phyloP scores from a whole-genome alignment of 2,797 vertebrate species.

The Falco novaeseelandiae region DNA sequence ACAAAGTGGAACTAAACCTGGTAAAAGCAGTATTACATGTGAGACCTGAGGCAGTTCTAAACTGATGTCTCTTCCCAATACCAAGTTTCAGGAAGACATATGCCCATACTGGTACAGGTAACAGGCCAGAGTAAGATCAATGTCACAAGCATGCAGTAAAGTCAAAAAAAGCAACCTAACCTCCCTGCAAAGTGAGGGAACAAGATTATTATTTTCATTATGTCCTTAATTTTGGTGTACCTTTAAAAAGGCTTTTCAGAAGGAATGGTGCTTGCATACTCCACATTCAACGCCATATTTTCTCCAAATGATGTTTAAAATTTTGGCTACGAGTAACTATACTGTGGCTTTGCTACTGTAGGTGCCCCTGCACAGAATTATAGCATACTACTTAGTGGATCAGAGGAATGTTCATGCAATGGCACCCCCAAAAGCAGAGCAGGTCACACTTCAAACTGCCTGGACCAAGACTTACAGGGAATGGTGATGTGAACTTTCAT shows the following conservation, averaged over 20 bases:
- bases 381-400: background rate
- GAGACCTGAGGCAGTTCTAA: background rate
- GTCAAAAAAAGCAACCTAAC: background rate
- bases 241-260: background rate
- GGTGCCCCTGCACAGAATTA: background rate
- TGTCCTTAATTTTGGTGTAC: background rate
- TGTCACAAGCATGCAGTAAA: background rate
- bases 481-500: background rate
- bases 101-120: background rate
- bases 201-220: background rate
- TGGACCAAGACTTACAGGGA: background rate
- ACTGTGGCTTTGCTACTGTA: background rate
- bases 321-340: background rate
- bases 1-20: background rate
- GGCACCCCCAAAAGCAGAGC: background rate
- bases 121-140: background rate
- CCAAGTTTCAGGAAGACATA: background rate
- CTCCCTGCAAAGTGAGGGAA: background rate
- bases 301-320: background rate
- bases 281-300: background rate
- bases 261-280: background rate
- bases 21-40: background rate
- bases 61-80: background rate
- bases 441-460: background rate
- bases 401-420: background rate